Evolutionary conservation across 2,113 vertebrate species (phyloP).

Genomic region (Oophaga pumilio): DNA sequence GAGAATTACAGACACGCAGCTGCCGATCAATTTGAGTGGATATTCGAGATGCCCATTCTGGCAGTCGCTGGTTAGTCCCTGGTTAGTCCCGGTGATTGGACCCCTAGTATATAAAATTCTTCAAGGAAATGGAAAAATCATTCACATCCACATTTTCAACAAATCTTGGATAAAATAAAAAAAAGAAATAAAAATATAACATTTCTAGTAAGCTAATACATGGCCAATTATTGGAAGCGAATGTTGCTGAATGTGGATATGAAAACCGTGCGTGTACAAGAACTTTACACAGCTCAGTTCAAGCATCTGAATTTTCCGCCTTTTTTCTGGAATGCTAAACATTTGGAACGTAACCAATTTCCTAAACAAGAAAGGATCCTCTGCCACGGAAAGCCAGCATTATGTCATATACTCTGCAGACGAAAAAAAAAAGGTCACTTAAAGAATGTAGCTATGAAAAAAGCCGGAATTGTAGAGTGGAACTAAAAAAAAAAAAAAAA

Average conservation of each 20-base stretch:
- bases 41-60: too few relatives aligned
- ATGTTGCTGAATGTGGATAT: not conserved
- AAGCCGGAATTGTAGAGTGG: not conserved
- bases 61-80: too few relatives aligned
- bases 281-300: not conserved
- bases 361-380: slow-evolving; percentile 47
- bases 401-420: slow-evolving; percentile 44
- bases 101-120: too few relatives aligned
- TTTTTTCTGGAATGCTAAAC: slow-evolving; percentile 47
- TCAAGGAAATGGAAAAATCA: too few relatives aligned
- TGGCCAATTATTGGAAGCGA: too few relatives aligned
- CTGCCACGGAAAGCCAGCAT: slow-evolving; percentile 37
- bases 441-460: slow-evolving; percentile 15
- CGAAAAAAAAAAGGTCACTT: slow-evolving; percentile 33
- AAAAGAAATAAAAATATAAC: too few relatives aligned
- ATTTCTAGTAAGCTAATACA: not conserved
- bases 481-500: not conserved
- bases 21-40: too few relatives aligned
- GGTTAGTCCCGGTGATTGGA: too few relatives aligned
- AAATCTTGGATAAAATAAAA: too few relatives aligned
- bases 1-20: too few relatives aligned
- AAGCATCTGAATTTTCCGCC: slow-evolving; percentile 23
- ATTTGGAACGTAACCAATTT: slow-evolving; percentile 47
- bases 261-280: not conserved
- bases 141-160: too few relatives aligned